These are phyloP conservation scores for Labeo rohita DNA, from an alignment of 2,113 vertebrate genomes.

Conservation along the genomic window DNA sequence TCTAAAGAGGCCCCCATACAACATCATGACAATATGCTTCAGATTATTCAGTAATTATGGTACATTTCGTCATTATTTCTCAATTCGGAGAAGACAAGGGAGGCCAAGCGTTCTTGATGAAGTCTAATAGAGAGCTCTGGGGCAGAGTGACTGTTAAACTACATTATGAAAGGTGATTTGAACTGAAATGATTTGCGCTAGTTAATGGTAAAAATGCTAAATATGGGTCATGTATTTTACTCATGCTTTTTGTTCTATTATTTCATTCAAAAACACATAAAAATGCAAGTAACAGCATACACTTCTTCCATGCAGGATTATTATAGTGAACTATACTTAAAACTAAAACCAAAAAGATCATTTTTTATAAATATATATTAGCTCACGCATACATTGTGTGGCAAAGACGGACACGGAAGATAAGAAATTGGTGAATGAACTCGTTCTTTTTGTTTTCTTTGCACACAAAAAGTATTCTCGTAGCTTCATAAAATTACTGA, in stretches of 20 bases:
- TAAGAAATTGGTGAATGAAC: too few species aligned
- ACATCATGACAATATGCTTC: conserved; percentile 44
- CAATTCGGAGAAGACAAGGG: conserved; percentile 38
- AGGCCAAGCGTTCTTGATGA: conserved; percentile 30
- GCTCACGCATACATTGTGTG: too few species aligned
- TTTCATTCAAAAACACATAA: background rate
- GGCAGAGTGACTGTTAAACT: conserved; percentile 9
- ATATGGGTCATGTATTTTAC: background rate
- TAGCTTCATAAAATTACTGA: too few species aligned
- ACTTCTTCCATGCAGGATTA: too few species aligned
- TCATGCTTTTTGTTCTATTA: background rate
- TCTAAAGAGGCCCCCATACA: conserved; percentile 37
- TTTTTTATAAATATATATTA: too few species aligned
- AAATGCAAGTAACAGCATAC: background rate
- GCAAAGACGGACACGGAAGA: too few species aligned
- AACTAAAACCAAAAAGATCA: too few species aligned
- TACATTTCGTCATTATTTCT: conserved; percentile 48
- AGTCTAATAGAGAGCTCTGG: conserved; percentile 24
- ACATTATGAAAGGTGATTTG: conserved; percentile 6
- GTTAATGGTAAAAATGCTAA: background rate
- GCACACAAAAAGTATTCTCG: too few species aligned
- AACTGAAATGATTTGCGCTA: background rate
- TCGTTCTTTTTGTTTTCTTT: too few species aligned
- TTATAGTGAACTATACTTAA: too few species aligned
- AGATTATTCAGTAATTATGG: conserved; percentile 45